Evolutionary conservation across 2,888 invertebrate species (phyloP), one percentile per base, ranked within the genome.

Genomic region (Anticlea derivata): DNA sequence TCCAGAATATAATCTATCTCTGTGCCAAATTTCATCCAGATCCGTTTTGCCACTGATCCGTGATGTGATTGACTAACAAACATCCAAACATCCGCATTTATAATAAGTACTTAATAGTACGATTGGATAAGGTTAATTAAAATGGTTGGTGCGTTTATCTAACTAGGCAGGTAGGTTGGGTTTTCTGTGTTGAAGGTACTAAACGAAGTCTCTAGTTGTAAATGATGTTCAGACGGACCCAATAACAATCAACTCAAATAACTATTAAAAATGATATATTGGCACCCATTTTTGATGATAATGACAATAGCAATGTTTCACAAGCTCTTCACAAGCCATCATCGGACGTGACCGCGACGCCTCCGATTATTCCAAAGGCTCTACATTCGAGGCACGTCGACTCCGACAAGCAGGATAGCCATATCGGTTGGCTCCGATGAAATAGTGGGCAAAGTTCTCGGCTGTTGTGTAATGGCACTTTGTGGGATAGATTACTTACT

Each of bases 371-470:
- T 51, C 20, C 50, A 33, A 22, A 30, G 33, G 17, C 17, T 51
- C n/a, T 51, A 26, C 49, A 84, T 79, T 78, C 83, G 41, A 34
- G 56, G 61, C 84, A 86, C 86, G 86, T 80, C 69, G 60, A 63
- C 69, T 66, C 63, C 55, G 69, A 80, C 78, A 80, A 72, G 71
- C 56, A 61, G 62, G 78, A 78, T 75, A 77, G 70, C 76, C 73
- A 63, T 75, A 72, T 67, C 58, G 48, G 65, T 61, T 60, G 60
- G 50, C 66, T 53, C 7, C 44, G 38, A 46, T 58, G 41, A 45
- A 55, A 60, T 61, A 45, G 46, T 8, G 26, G 45, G 20, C 40
- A 34, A 7, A 27, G 20, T 20, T 22, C 13, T 1, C 22, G 23
- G 8, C 12, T 29, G 22, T 39, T 39, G n/a, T 39, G n/a, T 8